Conservation (phyloP, 2,113 vertebrate species). For the Myxocyprinus asiaticus region DNA sequence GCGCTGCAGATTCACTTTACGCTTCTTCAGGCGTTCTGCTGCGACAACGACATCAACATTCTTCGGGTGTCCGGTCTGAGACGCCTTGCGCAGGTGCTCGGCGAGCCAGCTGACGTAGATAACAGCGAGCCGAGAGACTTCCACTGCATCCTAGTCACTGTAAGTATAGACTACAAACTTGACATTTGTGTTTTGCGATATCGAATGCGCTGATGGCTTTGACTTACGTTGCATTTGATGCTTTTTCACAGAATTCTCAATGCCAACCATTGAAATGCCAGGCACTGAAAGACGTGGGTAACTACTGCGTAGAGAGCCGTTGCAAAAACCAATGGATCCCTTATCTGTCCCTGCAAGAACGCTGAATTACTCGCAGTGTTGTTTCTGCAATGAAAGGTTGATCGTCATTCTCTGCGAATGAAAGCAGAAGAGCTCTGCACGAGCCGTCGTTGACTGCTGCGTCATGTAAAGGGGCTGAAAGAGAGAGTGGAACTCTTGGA, state of each 20-base stretch:
- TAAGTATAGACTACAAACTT: slow-evolving; percentile 62
- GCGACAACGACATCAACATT: slow-evolving; percentile 90
- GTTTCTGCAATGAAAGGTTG: slow-evolving; percentile 26
- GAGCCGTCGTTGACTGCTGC: slow-evolving; percentile 32
- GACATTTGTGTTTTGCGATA: no score
- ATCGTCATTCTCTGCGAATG: slow-evolving; percentile 43
- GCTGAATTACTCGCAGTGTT: slow-evolving; percentile 68
- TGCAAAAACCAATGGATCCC: slow-evolving; percentile 91
- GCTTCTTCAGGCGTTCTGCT: slow-evolving; percentile 90
- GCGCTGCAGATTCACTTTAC: slow-evolving; percentile 95
- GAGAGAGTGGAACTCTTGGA: slow-evolving; percentile 33
- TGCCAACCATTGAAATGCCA: slow-evolving; percentile 82
- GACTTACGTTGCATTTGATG: background rate
- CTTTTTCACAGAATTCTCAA: slow-evolving; percentile 76
- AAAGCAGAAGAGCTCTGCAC: slow-evolving; percentile 42
- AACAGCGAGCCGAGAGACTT: slow-evolving; percentile 83
- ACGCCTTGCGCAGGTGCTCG: slow-evolving; percentile 80
- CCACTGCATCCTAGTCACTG: slow-evolving; percentile 92
- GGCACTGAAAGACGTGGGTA: slow-evolving; percentile 81
- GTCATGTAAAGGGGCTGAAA: slow-evolving; percentile 27
- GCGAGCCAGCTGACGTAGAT: slow-evolving; percentile 61
- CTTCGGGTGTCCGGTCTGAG: slow-evolving; percentile 84
- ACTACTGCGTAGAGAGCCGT: slow-evolving; percentile 87
- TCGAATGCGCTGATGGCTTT: background rate
- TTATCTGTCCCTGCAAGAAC: slow-evolving; percentile 80